Base-by-base conservation (phyloP, 2,797 vertebrate genomes). In the Semotilus atromaculatus region DNA sequence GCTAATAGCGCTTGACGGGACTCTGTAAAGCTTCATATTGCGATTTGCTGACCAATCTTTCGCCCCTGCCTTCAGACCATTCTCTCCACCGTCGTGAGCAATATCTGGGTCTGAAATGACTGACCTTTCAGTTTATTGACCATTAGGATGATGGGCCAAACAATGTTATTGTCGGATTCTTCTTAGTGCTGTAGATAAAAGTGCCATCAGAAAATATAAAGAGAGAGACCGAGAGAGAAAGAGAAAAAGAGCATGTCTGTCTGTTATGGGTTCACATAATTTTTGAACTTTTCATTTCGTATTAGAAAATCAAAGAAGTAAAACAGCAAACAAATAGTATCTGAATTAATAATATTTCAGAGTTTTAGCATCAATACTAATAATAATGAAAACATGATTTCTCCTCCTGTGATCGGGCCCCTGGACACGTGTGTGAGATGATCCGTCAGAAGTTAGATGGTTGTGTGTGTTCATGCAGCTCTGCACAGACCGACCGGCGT, bases 101-200 rank as follows among this genome's bases (percentile, higher is more conserved):
- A 88, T 92, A 26, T 21, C 81, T 85, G 85, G 80, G 83, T 82
- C 88, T 64, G 89, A 90, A 90, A 86, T 36, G 55, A 55, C 88
- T 93, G 93, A 93, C 94, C 93, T 95, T 95, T 89, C 81, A 66
- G 93, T 94, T 94, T 92, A 95, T 93, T 90, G 92, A 89, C 91
- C 88, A 90, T 95, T 94, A 91, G 77, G 23, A 4, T 80, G 81
- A 86, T 85, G 62, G 43, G 68, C 76, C 29, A 88, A 90, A 93
- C 92, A 92, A 92, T 43, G 64, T 78, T 85, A 87, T 76, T 58
- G 79, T 88, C 58, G 51, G 70, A 91, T 89, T 92, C 81, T 80
- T 80, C 82, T 83, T 90, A 87, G 87, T 86, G 76, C 87, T 51
- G 14, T 5, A 10, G 66, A 86, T 87, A 73, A 88, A 90, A 85